Conservation (phyloP, 2,113 vertebrate genomes). For the Capreolus pygargus region DNA sequence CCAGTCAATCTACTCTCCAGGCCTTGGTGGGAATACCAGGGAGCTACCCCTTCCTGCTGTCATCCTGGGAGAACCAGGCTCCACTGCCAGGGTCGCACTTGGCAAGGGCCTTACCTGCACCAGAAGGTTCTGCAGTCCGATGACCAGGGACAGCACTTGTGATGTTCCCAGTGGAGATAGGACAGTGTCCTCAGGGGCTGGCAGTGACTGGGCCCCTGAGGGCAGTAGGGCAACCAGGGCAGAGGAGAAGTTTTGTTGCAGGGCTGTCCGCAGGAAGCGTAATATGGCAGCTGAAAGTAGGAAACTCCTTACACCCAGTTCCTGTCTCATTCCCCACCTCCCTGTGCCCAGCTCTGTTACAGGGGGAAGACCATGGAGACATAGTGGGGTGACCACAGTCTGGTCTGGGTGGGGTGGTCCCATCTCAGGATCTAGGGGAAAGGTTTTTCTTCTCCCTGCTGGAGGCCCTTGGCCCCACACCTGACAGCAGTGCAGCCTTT, state of each 20-base stretch:
- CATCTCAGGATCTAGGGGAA: background rate
- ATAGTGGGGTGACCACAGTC: background rate
- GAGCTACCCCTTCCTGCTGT: background rate
- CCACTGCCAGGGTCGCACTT: background rate
- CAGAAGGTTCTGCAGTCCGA: conserved; percentile 90
- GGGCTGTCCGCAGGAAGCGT: conserved; percentile 85
- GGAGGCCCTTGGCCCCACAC: conserved; percentile 75
- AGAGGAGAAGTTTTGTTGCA: conserved; percentile 87
- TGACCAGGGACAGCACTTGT: conserved; percentile 82
- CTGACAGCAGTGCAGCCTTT: conserved; percentile 85
- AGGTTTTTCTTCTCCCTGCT: background rate
- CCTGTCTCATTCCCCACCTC: background rate
- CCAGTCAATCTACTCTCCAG: background rate
- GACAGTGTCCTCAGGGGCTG: conserved; percentile 76
- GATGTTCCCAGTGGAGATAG: conserved; percentile 84
- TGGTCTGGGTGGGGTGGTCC: background rate
- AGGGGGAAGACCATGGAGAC: background rate
- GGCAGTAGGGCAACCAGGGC: conserved; percentile 81
- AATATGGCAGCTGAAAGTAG: conserved; percentile 86
- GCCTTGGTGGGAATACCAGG: background rate
- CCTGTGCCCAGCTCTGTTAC: background rate
- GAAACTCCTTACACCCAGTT: conserved; percentile 22
- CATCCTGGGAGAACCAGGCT: background rate
- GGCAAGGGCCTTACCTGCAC: conserved; percentile 82
- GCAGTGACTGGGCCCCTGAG: conserved; percentile 56